Conservation (phyloP, 2,113 vertebrate genomes). For the Phyllopteryx taeniolatus region DNA sequence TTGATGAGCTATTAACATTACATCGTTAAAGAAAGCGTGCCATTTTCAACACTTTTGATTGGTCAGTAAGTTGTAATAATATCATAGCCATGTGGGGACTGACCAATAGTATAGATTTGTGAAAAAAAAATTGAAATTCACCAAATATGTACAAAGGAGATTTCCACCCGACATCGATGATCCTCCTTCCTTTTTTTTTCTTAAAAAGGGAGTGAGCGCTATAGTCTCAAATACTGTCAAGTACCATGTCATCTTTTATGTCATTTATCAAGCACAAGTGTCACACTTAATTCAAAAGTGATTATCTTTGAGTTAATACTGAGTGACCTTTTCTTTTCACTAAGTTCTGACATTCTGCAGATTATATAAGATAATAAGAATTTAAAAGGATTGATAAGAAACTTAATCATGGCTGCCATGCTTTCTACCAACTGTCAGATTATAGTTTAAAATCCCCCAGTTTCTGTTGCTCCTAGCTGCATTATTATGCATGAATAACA, state of each 20-base stretch:
- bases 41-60: too few relatives aligned
- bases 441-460: not conserved
- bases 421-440: not conserved
- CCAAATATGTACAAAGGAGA: too few relatives aligned
- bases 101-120: too few relatives aligned
- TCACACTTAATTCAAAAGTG: not conserved
- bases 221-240: not conserved
- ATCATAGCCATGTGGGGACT: too few relatives aligned
- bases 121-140: too few relatives aligned
- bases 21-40: too few relatives aligned
- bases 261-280: not conserved
- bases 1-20: too few relatives aligned
- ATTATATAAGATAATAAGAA: not conserved
- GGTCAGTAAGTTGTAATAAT: too few relatives aligned
- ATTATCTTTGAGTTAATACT: not conserved
- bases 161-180: too few relatives aligned
- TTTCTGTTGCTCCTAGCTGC: not conserved
- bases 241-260: not conserved
- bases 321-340: not conserved
- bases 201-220: not conserved
- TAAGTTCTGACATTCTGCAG: not conserved
- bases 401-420: not conserved
- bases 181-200: too few relatives aligned
- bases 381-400: not conserved
- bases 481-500: not conserved